phyloP scores from a whole-genome alignment of 1,140 invertebrate genomes.

The Bombus pyrosoma region DNA sequence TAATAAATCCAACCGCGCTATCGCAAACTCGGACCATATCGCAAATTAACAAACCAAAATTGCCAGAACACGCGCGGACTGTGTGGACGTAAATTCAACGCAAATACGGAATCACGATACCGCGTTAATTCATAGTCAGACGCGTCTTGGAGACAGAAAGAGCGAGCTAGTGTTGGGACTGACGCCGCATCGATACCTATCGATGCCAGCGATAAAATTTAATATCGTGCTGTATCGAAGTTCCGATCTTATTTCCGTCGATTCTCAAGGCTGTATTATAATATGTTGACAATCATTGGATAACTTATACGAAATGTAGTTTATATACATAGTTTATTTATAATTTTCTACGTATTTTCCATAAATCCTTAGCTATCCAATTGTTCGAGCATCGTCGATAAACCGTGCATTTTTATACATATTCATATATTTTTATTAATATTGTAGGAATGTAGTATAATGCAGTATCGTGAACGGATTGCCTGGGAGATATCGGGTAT shows the following conservation, averaged over 20 bases:
- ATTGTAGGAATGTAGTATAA: too few relatives aligned
- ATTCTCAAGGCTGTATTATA: too few relatives aligned
- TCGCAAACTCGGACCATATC: not conserved
- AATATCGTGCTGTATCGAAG: too few relatives aligned
- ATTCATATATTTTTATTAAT: too few relatives aligned
- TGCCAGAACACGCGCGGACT: not conserved
- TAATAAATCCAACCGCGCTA: not conserved
- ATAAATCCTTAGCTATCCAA: not conserved
- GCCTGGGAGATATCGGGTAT: too few relatives aligned
- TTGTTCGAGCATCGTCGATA: not conserved
- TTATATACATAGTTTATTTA: too few relatives aligned
- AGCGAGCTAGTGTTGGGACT: not conserved
- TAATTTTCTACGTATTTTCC: not conserved
- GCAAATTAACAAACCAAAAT: conserved; percentile 6
- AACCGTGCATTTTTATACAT: not conserved
- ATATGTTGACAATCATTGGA: too few relatives aligned
- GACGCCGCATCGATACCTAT: not conserved
- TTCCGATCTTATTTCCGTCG: too few relatives aligned
- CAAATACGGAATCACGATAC: not conserved
- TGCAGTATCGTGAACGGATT: too few relatives aligned
- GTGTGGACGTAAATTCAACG: not conserved
- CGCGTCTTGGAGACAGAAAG: not conserved
- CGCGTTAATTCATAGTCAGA: too few relatives aligned
- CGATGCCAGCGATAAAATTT: not conserved
- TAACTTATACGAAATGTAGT: too few relatives aligned